Evolutionary conservation across 1,140 invertebrate species (phyloP).

Genomic region (Hydropsyche tenuis): DNA sequence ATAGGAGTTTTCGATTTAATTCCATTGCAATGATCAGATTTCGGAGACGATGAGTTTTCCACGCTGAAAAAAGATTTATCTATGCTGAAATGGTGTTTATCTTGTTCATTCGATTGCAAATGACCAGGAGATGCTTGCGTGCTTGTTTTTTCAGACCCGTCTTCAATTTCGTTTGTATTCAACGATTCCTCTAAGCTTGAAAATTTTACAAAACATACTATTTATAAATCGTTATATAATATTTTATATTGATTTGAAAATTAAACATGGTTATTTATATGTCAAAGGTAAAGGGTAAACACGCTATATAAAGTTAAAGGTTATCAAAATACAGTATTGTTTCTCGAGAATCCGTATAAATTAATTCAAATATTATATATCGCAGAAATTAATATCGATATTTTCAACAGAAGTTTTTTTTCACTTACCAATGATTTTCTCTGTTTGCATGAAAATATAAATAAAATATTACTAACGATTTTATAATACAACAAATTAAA

Average conservation of each 20-base stretch:
- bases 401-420: too few species aligned
- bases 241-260: too few species aligned
- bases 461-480: background rate
- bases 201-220: constrained; percentile 33
- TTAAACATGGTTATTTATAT: too few species aligned
- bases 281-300: too few species aligned
- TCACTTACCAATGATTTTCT: constrained; percentile 38
- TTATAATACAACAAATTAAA: background rate
- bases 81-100: constrained; percentile 45
- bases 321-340: too few species aligned
- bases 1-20: constrained; percentile 24
- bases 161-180: constrained; percentile 49
- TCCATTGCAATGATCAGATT: constrained; percentile 45
- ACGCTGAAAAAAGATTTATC: constrained; percentile 48
- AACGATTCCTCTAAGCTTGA: constrained; percentile 67
- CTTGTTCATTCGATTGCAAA: background rate
- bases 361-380: too few species aligned
- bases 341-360: too few species aligned
- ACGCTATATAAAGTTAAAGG: too few species aligned
- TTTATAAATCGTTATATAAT: too few species aligned
- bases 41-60: constrained; percentile 49
- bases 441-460: constrained; percentile 24
- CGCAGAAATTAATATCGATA: too few species aligned
- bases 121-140: constrained; percentile 38
- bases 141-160: constrained; percentile 32